Conservation (phyloP, 2,113 vertebrate species). For the Toxostoma redivivum region DNA sequence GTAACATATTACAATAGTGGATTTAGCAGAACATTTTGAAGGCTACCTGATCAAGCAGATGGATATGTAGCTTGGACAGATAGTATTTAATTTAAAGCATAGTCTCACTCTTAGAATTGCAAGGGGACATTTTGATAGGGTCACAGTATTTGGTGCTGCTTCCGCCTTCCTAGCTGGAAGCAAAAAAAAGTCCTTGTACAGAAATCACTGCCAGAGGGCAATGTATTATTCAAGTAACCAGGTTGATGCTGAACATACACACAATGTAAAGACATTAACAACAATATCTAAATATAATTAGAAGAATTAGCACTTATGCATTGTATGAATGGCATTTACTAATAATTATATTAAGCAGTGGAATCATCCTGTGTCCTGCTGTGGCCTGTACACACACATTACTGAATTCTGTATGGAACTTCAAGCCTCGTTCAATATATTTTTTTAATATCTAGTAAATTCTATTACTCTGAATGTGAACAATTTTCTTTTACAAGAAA, state of each 20-base stretch:
- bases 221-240: not conserved
- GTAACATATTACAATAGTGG: not conserved
- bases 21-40: not conserved
- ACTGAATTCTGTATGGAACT: not conserved
- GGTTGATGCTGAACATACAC: not conserved
- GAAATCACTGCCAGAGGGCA: not conserved
- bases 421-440: not conserved
- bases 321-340: not conserved
- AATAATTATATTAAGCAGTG: not conserved
- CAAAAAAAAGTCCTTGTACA: not conserved
- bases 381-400: not conserved
- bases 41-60: not conserved
- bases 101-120: not conserved
- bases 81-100: not conserved
- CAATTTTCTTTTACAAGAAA: not conserved
- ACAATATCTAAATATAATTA: not conserved
- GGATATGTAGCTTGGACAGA: not conserved
- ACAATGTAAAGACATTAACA: not conserved
- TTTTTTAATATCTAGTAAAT: not conserved
- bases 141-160: not conserved
- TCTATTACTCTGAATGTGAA: not conserved
- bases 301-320: not conserved
- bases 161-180: not conserved
- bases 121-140: not conserved
- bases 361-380: not conserved